Evolutionary conservation across 2,797 vertebrate genomes (phyloP), one percentile per base, ranked within the genome.

Genomic region (Smutsia temminckii): DNA sequence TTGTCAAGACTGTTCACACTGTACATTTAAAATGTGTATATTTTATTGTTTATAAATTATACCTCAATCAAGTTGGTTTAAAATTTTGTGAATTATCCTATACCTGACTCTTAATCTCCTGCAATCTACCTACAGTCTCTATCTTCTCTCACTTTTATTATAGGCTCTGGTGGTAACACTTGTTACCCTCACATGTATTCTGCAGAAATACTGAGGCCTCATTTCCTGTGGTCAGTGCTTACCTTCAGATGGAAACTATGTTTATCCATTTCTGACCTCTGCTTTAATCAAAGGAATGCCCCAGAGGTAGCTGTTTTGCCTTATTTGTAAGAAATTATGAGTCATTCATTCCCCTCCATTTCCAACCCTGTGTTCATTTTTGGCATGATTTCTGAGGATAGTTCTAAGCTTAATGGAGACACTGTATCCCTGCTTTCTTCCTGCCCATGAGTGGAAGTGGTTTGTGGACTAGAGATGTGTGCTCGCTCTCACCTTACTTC

Each of bases 361-460:
- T 87, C 25, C 32, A 77, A 27, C 12, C 27, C 23, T 34, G 10
- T 21, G n/a, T 53, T 42, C 14, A 53, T 72, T 91, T 97, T 81
- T 78, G 79, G 79, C 79, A 13, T 34, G 66, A 85, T 89, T 86
- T 93, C 63, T 91, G 85, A 89, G 75, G 46, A 46, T 7, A 42
- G 25, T 59, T 90, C 57, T 78, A 72, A 92, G 71, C 40, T 87
- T 94, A 90, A 91, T 37, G 42, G 49, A 89, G 68, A 77, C 17
- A 29, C 13, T 8, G 8, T 80, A 66, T 74, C 91, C 51, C 75
- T 78, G 53, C 64, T 55, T 57, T 84, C 85, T 97, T 96, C 93
- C 95, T 96, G 88, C 59, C 93, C 21, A 2, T 40, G 85, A 97
- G 51, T 23, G 64, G 77, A 55, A 87, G 88, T 51, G 64, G 71